Percentiles rank a stretch among this genome's conserved stretches.
These are phyloP conservation scores for Tachina lurida DNA, from an alignment of 2,888 invertebrate species.

Conservation along the genomic window DNA sequence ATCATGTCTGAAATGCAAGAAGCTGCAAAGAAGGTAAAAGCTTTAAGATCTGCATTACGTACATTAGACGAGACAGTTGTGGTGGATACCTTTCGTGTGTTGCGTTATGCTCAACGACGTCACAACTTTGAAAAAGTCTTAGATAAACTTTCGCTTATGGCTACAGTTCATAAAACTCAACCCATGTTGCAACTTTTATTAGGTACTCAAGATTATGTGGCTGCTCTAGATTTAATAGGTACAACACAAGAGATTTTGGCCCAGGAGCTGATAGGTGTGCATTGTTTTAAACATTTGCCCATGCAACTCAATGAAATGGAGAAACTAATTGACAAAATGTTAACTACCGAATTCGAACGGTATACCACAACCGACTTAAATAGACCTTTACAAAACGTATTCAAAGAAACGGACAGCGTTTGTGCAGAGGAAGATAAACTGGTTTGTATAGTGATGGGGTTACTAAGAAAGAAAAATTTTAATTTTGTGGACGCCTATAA, in stretches of 20 bases:
- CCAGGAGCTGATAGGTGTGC: conserved; percentile 94
- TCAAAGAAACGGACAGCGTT: conserved; percentile 83
- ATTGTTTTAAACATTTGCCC: conserved; percentile 97
- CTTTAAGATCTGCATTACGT: conserved; percentile 89
- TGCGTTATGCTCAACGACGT: conserved; percentile 87
- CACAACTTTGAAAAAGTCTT: conserved; percentile 87
- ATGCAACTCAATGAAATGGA: conserved; percentile 98
- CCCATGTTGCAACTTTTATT: conserved; percentile 97
- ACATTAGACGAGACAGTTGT: conserved; percentile 91
- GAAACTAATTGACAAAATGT: conserved; percentile 97
- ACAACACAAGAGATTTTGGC: conserved; percentile 97
- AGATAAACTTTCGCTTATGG: conserved; percentile 93
- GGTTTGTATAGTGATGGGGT: conserved; percentile 93
- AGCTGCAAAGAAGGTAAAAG: conserved; percentile 90
- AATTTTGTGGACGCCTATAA: conserved; percentile 94
- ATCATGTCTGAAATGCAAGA: conserved; percentile 97
- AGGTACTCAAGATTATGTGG: conserved; percentile 98
- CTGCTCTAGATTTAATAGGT: conserved; percentile 96
- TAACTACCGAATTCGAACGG: conserved; percentile 96
- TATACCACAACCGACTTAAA: conserved; percentile 96
- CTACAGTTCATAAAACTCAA: conserved; percentile 98
- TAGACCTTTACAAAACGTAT: conserved; percentile 86
- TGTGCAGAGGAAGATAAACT: conserved; percentile 89
- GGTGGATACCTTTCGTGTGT: conserved; percentile 90
- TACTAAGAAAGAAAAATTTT: conserved; percentile 93